A percentile compares a stretch with the other conserved stretches of the same genome.
phyloP scores from a whole-genome alignment of 1,140 invertebrate species.

The Sitodiplosis mosellana region DNA sequence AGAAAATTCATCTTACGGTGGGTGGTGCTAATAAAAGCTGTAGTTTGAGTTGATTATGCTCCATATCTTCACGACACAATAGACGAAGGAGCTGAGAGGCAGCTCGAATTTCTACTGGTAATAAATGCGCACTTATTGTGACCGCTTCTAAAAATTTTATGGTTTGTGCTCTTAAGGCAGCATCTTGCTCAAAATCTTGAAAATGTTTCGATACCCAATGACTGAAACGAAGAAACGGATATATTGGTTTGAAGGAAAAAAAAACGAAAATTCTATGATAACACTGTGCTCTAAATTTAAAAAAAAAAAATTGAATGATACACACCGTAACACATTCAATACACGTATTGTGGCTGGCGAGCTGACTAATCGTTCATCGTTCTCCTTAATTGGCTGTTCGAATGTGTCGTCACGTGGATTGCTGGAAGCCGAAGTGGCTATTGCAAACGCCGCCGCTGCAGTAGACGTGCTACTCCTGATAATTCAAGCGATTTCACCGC shows the following conservation, averaged over 20 bases:
- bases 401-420: slow-evolving; percentile 44
- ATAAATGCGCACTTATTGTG: slow-evolving; percentile 61
- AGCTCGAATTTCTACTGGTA: slow-evolving; percentile 79
- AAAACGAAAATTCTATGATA: too few species aligned
- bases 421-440: slow-evolving; percentile 73
- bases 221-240: slow-evolving; percentile 17
- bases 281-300: too few species aligned
- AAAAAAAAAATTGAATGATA: neutral
- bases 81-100: slow-evolving; percentile 63
- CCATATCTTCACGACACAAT: slow-evolving; percentile 51
- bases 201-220: slow-evolving; percentile 51
- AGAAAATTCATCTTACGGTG: slow-evolving; percentile 45
- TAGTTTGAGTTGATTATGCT: slow-evolving; percentile 31
- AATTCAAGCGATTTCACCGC: slow-evolving; percentile 1
- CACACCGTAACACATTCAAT: slow-evolving; percentile 59
- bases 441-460: slow-evolving; percentile 79
- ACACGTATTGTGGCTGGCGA: slow-evolving; percentile 88
- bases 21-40: slow-evolving; percentile 51
- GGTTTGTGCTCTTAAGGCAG: slow-evolving; percentile 52
- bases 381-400: slow-evolving; percentile 27
- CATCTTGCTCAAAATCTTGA: slow-evolving; percentile 71
- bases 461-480: slow-evolving; percentile 73
- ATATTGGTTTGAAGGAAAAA: too few species aligned
- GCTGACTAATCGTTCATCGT: slow-evolving; percentile 58
- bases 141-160: slow-evolving; percentile 82